phyloP scores from a whole-genome alignment of 1,140 invertebrate species.

The Chionoecetes opilio region DNA sequence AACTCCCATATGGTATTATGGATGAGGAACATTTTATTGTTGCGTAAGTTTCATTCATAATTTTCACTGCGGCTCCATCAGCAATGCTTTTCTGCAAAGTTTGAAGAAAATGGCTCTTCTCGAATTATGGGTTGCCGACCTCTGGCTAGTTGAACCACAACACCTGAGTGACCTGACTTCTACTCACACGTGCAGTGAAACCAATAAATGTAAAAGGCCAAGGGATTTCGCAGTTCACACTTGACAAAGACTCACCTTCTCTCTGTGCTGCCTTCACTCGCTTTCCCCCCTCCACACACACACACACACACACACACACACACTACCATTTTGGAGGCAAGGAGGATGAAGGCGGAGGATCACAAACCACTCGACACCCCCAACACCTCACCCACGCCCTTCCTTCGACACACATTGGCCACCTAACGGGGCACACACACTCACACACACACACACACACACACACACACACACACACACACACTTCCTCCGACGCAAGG shows the following conservation, averaged over 20 bases:
- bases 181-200: neutral
- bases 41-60: no score
- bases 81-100: no score
- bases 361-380: neutral
- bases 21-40: no score
- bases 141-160: no score
- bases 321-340: no score
- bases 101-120: no score
- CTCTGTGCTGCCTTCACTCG: neutral
- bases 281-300: neutral
- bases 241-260: neutral
- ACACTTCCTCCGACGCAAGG: neutral
- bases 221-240: neutral
- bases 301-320: neutral
- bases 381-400: neutral
- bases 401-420: neutral
- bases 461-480: no score
- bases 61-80: no score
- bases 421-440: neutral
- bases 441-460: no score
- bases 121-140: no score
- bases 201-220: neutral
- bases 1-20: no score
- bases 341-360: neutral
- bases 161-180: neutral